Percentiles rank a stretch among this genome's conserved stretches.
Conservation (phyloP, 1,140 invertebrate genomes). For the Cylas formicarius region DNA sequence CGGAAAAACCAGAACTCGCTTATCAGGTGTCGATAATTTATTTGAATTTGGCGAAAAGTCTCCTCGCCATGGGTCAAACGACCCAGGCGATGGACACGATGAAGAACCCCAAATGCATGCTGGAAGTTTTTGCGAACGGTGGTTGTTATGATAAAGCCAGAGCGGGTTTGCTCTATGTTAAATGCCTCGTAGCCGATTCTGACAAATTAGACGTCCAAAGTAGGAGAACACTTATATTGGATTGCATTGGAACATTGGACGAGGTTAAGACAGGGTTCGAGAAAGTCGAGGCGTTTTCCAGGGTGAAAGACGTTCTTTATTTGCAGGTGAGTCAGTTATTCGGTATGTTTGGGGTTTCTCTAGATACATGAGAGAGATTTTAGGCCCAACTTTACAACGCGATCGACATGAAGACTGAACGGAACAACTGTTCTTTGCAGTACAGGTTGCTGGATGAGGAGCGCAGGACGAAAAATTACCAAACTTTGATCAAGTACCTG, state of each 20-base stretch:
- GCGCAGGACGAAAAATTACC: slow-evolving; percentile 45
- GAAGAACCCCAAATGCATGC: slow-evolving; percentile 47
- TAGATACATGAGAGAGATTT: too few relatives aligned
- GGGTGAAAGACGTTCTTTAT: slow-evolving; percentile 63
- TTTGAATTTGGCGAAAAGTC: slow-evolving; percentile 66
- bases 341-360: slow-evolving; percentile 32
- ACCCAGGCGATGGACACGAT: slow-evolving; percentile 64
- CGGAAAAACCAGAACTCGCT: slow-evolving; percentile 64
- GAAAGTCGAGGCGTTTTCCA: slow-evolving; percentile 63
- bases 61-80: slow-evolving; percentile 61
- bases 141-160: slow-evolving; percentile 72
- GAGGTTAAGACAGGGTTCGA: slow-evolving; percentile 61
- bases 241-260: slow-evolving; percentile 57
- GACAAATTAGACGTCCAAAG: slow-evolving; percentile 40
- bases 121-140: slow-evolving; percentile 69
- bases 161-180: slow-evolving; percentile 55
- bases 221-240: slow-evolving; percentile 50
- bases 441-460: slow-evolving; percentile 62
- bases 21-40: slow-evolving; percentile 67
- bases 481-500: slow-evolving; percentile 33
- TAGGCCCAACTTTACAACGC: slow-evolving; percentile 61
- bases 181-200: slow-evolving; percentile 59
- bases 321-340: slow-evolving; percentile 49
- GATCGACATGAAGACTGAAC: slow-evolving; percentile 53
- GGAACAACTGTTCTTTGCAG: slow-evolving; percentile 67